Conservation (phyloP, 2,113 vertebrate genomes). For the Alaudala cheleensis region DNA sequence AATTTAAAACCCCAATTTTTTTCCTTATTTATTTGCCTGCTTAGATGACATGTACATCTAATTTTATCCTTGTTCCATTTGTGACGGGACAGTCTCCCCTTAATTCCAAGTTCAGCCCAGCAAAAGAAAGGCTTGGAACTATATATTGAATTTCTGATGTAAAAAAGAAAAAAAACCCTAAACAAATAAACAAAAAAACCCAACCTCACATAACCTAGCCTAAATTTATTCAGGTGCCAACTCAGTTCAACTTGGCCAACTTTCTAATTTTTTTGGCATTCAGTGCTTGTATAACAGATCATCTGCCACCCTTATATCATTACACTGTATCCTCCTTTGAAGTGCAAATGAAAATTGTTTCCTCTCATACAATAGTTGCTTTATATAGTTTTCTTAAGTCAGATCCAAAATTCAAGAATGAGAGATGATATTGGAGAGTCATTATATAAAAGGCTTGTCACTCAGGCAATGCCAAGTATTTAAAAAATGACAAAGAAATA, state of each 20-base stretch:
- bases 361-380: conserved; percentile 55
- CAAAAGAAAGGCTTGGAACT: neutral
- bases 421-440: conserved; percentile 44
- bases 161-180: neutral
- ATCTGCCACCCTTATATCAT: conserved; percentile 15
- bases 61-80: neutral
- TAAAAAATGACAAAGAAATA: conserved; percentile 1
- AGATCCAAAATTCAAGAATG: conserved; percentile 68
- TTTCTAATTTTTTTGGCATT: neutral
- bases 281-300: neutral
- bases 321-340: conserved; percentile 25
- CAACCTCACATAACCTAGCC: neutral
- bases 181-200: no score
- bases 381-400: conserved; percentile 68
- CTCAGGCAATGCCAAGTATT: conserved; percentile 26
- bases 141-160: neutral
- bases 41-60: neutral
- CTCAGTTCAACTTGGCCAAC: conserved; percentile 17
- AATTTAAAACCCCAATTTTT: neutral
- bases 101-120: neutral
- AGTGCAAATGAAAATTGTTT: conserved; percentile 65
- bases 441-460: conserved; percentile 13
- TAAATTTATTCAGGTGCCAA: conserved; percentile 23
- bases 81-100: neutral
- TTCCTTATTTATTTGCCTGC: neutral